Evolutionary conservation across 2,888 invertebrate genomes (phyloP).

Genomic region (Polyommatus iphigenia): DNA sequence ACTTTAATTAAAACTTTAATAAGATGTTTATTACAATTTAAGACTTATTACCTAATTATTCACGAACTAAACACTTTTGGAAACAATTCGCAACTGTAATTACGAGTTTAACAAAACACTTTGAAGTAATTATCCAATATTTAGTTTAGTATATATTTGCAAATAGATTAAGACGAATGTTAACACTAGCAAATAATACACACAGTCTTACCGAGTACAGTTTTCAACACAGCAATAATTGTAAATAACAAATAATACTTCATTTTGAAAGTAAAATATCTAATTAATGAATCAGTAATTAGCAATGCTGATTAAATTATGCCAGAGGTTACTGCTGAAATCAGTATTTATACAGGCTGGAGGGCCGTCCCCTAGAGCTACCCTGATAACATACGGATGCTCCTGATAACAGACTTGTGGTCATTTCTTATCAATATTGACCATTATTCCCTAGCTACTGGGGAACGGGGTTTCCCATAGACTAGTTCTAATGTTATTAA

Average conservation of each 20-base stretch:
- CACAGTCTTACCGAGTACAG: background rate
- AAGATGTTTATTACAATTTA: background rate
- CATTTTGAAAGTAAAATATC: background rate
- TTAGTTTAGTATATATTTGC: background rate
- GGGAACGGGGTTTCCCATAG: background rate
- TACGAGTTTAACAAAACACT: background rate
- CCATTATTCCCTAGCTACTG: background rate
- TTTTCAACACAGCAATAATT: conserved; percentile 1
- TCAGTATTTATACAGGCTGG: background rate
- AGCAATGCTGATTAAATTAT: background rate
- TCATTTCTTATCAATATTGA: background rate
- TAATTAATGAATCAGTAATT: background rate
- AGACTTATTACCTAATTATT: background rate
- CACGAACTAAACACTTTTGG: background rate
- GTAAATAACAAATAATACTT: conserved; percentile 22
- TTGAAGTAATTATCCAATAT: background rate
- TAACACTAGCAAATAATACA: background rate
- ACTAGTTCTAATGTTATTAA: no score
- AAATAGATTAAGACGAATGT: background rate
- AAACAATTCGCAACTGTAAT: background rate
- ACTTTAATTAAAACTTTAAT: background rate
- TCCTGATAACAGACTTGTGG: conserved; percentile 1
- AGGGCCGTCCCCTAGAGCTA: background rate
- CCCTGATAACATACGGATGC: background rate
- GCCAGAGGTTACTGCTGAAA: background rate